These are phyloP conservation scores for Dasypogon diadema DNA, from an alignment of 2,888 invertebrate genomes.

Conservation along the genomic window DNA sequence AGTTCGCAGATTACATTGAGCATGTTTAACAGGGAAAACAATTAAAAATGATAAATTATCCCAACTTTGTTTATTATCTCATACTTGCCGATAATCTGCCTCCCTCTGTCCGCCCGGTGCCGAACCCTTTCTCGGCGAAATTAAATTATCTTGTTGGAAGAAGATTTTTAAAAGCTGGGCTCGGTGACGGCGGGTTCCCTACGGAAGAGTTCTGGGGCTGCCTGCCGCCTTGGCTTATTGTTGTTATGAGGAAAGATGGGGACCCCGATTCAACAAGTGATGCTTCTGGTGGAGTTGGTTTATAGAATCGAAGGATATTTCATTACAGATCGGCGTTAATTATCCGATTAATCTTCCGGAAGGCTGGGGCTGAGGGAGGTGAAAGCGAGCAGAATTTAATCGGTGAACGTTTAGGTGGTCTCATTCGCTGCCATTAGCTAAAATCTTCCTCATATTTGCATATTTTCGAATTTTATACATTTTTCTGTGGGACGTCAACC, in stretches of 20 bases:
- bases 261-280: slow-evolving; percentile 3
- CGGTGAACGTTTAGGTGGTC: neutral
- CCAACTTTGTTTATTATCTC: slow-evolving; percentile 21
- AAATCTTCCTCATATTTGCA: neutral
- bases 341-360: neutral
- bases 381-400: neutral
- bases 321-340: neutral
- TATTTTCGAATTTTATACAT: neutral
- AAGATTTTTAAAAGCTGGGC: neutral
- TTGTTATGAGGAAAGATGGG: neutral
- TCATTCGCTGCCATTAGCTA: neutral
- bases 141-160: slow-evolving; percentile 16
- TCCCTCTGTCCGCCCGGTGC: neutral
- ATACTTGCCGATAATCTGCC: slow-evolving; percentile 19
- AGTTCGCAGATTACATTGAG: slow-evolving; percentile 17
- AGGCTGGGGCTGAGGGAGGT: neutral
- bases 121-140: neutral
- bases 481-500: neutral
- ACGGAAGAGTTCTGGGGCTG: neutral
- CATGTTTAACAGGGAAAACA: slow-evolving; percentile 21
- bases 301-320: slow-evolving; percentile 6
- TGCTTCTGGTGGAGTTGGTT: neutral
- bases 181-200: neutral
- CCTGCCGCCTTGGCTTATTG: neutral
- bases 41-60: slow-evolving; percentile 21